Base-by-base conservation (phyloP, 2,888 invertebrate species). In the Xanthia icteritia region DNA sequence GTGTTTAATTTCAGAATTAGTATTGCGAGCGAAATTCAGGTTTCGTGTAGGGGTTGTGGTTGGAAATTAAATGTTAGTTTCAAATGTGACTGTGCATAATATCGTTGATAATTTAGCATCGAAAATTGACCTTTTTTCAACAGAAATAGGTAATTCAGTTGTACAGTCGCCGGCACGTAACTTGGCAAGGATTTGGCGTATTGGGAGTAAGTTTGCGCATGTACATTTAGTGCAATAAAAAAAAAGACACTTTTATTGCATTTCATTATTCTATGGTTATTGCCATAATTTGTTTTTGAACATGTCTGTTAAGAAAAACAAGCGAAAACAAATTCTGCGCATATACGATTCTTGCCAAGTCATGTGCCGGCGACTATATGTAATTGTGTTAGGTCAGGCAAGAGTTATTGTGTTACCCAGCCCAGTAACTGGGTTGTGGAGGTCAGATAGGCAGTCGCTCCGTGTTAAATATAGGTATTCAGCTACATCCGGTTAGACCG, bases 61-160 rank as follows among this genome's bases (percentile, higher is more conserved):
- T 70, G 60, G 8, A 1, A 9, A 70, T 80, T 69, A 42, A 58
- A 42, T 71, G 6, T 70, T 39, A 36, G 20, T 70, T 79, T 76
- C 36, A 69, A 58, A 70, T 27, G 20, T 31, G 54, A 39, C 27
- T 76, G 9, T 54, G 27, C 13, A n/a, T 61, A 48, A 42, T 42
- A 42, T 8, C 54, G 23, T 65, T 54, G 0, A 27, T 69, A 58
- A 31, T 70, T 27, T 58, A 5, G 17, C 13, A n/a, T 42, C 6
- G 13, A 13, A 54, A 31, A 39, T 42, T 17, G 13, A 73, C 17
- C 13, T 56, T 42, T 54, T 73, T 42, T 73, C 6, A 42, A 54
- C 42, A 56, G 2, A 2, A 69, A 11, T 54, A 27, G 5, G 17
- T 13, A 8, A 27, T 23, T 42, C 17, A 31, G 3, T 42, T 17